A percentile compares a stretch with the other conserved stretches of the same genome.
These are phyloP conservation scores for Drosophila repletoides DNA, from an alignment of 1,140 invertebrate genomes.

Conservation along the genomic window DNA sequence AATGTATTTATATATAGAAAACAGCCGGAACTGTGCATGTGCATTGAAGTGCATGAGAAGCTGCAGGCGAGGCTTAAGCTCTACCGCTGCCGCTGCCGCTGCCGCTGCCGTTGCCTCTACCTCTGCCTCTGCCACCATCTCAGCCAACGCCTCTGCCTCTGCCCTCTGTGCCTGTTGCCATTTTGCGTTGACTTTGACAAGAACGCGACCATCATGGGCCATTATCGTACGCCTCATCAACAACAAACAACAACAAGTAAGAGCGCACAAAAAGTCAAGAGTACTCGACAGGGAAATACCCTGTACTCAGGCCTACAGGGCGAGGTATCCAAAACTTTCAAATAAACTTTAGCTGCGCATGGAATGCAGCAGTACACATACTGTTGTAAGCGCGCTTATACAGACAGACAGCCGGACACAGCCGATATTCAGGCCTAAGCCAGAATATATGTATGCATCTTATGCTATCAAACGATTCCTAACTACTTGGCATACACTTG, in stretches of 20 bases:
- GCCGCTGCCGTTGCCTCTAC: neutral
- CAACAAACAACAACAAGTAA: slow-evolving; percentile 33
- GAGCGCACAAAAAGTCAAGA: too few relatives aligned
- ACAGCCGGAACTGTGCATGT: slow-evolving; percentile 32
- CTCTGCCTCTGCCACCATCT: neutral
- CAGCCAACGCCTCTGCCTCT: neutral
- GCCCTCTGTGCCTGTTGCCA: slow-evolving; percentile 37
- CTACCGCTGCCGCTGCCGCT: neutral
- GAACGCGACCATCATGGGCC: slow-evolving; percentile 73
- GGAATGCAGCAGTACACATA: too few relatives aligned
- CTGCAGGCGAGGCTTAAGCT: slow-evolving; percentile 20
- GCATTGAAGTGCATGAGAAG: slow-evolving; percentile 39
- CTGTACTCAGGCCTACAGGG: too few relatives aligned
- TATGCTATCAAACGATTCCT: too few relatives aligned
- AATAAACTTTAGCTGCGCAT: too few relatives aligned
- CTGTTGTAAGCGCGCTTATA: too few relatives aligned
- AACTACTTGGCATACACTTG: too few relatives aligned
- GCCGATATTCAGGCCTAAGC: too few relatives aligned
- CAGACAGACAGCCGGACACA: slow-evolving; percentile 10
- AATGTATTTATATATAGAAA: neutral
- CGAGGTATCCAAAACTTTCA: too few relatives aligned
- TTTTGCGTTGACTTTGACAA: slow-evolving; percentile 72
- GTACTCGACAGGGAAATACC: too few relatives aligned
- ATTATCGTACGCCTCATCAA: slow-evolving; percentile 77
- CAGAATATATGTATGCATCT: too few relatives aligned